Base-by-base conservation (phyloP, 1,140 invertebrate genomes). In the Reticulitermes speratus region DNA sequence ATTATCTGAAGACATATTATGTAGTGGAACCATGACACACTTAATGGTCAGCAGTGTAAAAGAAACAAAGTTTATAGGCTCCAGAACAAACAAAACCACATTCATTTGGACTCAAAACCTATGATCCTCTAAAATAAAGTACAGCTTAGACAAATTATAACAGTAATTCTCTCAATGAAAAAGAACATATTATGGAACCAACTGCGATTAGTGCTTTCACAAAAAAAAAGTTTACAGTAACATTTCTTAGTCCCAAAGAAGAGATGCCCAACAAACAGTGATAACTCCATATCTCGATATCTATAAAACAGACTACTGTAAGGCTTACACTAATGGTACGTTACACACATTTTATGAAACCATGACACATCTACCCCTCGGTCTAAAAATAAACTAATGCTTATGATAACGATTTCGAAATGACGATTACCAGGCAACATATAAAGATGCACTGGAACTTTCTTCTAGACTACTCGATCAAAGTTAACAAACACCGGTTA, bases 361-460 rank as follows among this genome's bases (percentile, higher is more conserved):
- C 83, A 84, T 84, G 44, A 52, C 83, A 84, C 48, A 84, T 84
- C 52, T 84, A 84, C 45, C 45, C 52, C 83, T 84, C 83, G 52
- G 55, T 84, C 83, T 84, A 84, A 86, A 86, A 86, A 86, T 86
- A 86, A 86, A 83, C 86, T 86, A 86, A 69, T 81, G 86, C 55
- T 84, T 48, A 86, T 82, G 83, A 86, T 84, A 86, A 86, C 75
- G 82, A 86, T 86, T 86, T 38, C 86, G 83, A 86, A 86, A 85
- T 65, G 85, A 85, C 86, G 75, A 84, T 69, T 81, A 86, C 44
- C 82, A 59, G 86, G 85, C 85, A 81, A 86, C 85, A 86, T 65
- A 86, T 32, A 86, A 81, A 86, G 59, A 81, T 65, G 48, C 45
- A 65, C 85, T 44, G 45, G 75, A 86, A n/a, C 52, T 55, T 65